Evolutionary conservation across 2,113 vertebrate genomes (phyloP), one percentile per base, ranked within the genome.

Genomic region (Phylloscopus trochiloides): DNA sequence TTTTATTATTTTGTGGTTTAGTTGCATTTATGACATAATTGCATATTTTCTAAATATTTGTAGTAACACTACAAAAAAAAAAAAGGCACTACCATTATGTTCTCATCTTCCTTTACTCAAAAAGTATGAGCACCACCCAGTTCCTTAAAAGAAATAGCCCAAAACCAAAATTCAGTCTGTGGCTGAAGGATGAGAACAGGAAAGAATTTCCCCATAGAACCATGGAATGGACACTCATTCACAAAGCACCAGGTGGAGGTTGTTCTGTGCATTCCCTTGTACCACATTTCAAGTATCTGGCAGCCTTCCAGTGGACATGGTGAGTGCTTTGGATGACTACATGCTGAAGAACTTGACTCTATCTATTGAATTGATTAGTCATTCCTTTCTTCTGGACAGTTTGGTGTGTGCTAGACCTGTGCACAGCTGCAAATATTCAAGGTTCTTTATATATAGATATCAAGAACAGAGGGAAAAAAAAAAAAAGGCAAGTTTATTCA

Each of bases 221-320:
- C 3, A 0, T 29, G 43, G 62, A 54, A 76, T 3, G 1, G 26
- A 36, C 2, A 7, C 6, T 57, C 16, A 12, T 57, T 74, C 50
- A 83, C 28, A 86, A 43, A 52, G 22, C 42, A 76, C 15, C 19
- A 66, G 38, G 34, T 52, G 18, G 32, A 58, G 2, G 1, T 32
- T 86, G 10, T 12, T 47, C 38, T 34, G 19, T 50, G 32, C 31
- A 31, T 52, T 78, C 36, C 40, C 16, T 13, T 0, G 0, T 7
- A 2, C 28, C 29, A 17, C 21, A 38, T 14, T 62, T 75, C 25
- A 47, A 45, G 10, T 26, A 38, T 29, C 51, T 74, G 59, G 45
- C 29, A 84, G 32, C 43, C 43, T 84, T 14, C 14, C 34, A 12
- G 22, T 0, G 2, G 43, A 16, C 51, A 59, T 9, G 6, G 9